Conservation (phyloP, 1,140 invertebrate species). For the Sesamia nonagrioides region DNA sequence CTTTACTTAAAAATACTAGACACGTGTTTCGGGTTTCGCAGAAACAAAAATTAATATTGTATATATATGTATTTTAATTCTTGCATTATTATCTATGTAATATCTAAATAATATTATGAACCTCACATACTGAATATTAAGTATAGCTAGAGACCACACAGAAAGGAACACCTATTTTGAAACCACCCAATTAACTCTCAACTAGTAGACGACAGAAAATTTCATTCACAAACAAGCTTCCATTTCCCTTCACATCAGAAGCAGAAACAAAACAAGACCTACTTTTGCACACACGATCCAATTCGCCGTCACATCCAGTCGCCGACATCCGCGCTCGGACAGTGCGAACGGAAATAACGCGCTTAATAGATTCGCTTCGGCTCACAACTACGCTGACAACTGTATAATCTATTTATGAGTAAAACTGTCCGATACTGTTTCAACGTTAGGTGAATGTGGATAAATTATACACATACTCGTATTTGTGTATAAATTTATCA, state of each 20-base stretch:
- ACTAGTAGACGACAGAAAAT: not conserved
- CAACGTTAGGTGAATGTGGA: not conserved
- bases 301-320: slow-evolving; percentile 57
- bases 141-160: too few relatives aligned
- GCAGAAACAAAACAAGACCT: not conserved
- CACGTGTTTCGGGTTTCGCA: too few relatives aligned
- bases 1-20: too few relatives aligned
- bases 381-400: slow-evolving; percentile 78
- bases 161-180: too few relatives aligned
- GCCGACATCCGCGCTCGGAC: slow-evolving; percentile 51
- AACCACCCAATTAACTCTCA: not conserved
- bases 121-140: too few relatives aligned
- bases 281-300: slow-evolving; percentile 31
- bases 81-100: too few relatives aligned
- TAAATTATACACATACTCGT: not conserved
- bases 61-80: too few relatives aligned
- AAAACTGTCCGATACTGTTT: slow-evolving; percentile 66
- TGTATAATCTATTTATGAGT: slow-evolving; percentile 84
- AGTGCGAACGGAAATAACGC: slow-evolving; percentile 81
- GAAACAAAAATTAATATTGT: too few relatives aligned
- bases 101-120: too few relatives aligned
- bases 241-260: not conserved
- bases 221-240: not conserved
- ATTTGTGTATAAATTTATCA: not conserved
- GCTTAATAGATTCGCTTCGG: slow-evolving; percentile 83